Evolutionary conservation across 2,888 invertebrate genomes (phyloP).

Genomic region (Melolontha melolontha): DNA sequence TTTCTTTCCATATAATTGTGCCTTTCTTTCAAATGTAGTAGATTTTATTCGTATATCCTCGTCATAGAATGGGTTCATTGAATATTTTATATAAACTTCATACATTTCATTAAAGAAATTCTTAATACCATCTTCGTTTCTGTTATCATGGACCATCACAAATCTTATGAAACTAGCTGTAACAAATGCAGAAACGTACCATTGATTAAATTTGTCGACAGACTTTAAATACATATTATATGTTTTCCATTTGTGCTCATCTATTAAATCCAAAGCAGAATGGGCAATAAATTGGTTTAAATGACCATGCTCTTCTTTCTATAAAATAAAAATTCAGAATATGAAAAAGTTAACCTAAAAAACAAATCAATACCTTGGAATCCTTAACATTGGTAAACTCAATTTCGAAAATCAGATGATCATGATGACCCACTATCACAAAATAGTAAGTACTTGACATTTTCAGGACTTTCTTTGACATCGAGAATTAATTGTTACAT

Average conservation of each 20-base stretch:
- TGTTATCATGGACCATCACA: slow-evolving; percentile 95
- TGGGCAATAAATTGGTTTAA: slow-evolving; percentile 99
- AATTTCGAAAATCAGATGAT: slow-evolving; percentile 97
- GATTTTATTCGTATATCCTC: slow-evolving; percentile 92
- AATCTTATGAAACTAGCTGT: slow-evolving; percentile 97
- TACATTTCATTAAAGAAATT: slow-evolving; percentile 98
- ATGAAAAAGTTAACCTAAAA: slow-evolving; percentile 21
- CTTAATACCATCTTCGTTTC: slow-evolving; percentile 98
- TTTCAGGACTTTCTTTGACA: slow-evolving; percentile 57
- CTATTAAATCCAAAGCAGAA: slow-evolving; percentile 96
- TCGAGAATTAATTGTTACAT: slow-evolving; percentile 41
- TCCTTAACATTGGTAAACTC: slow-evolving; percentile 93
- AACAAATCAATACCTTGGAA: slow-evolving; percentile 76
- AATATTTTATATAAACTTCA: slow-evolving; percentile 94
- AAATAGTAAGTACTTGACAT: slow-evolving; percentile 92
- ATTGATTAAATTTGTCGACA: slow-evolving; percentile 99
- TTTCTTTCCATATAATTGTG: slow-evolving; percentile 86
- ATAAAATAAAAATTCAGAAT: slow-evolving; percentile 55
- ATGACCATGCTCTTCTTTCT: slow-evolving; percentile 97
- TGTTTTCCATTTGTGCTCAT: slow-evolving; percentile 97
- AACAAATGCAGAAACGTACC: slow-evolving; percentile 99
- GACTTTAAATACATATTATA: slow-evolving; percentile 96
- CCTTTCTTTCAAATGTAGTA: slow-evolving; percentile 95
- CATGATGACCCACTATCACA: slow-evolving; percentile 96
- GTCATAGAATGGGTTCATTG: slow-evolving; percentile 97